Evolutionary conservation across 2,797 vertebrate genomes (phyloP).

Genomic region (Carcharodon carcharias): DNA sequence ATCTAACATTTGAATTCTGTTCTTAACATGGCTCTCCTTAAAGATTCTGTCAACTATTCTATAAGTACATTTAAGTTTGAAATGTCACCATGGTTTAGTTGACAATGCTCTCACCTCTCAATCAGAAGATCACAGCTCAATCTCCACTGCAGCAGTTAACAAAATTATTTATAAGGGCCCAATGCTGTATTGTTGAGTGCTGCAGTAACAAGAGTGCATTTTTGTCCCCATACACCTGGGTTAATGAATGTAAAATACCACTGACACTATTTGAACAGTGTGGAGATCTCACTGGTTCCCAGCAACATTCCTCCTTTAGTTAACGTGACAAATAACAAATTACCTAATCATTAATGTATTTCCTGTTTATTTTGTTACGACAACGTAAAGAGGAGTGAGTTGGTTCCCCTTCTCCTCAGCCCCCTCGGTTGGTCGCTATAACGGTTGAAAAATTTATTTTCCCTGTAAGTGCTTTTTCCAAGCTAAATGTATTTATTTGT

Average conservation of each 20-base stretch:
- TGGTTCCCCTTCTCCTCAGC: too few species aligned
- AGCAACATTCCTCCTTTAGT: neutral
- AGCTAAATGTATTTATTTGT: too few species aligned
- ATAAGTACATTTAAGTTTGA: neutral
- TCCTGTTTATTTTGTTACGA: neutral
- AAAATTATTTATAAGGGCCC: neutral
- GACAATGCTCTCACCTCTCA: neutral
- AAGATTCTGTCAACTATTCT: neutral
- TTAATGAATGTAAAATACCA: neutral
- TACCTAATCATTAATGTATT: neutral
- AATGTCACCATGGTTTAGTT: neutral
- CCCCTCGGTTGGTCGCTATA: too few species aligned
- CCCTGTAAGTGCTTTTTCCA: too few species aligned
- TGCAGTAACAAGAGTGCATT: neutral
- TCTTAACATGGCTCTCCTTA: neutral
- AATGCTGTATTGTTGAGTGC: neutral
- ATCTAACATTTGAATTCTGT: neutral
- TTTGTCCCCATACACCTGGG: neutral
- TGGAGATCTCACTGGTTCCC: neutral
- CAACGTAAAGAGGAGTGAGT: too few species aligned
- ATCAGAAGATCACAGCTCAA: neutral
- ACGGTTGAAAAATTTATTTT: too few species aligned
- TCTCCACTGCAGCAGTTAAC: neutral
- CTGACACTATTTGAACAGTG: neutral
- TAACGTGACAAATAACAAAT: neutral